These are phyloP conservation scores for Stegodyphus dumicola DNA, from an alignment of 1,140 invertebrate species.

Conservation along the genomic window DNA sequence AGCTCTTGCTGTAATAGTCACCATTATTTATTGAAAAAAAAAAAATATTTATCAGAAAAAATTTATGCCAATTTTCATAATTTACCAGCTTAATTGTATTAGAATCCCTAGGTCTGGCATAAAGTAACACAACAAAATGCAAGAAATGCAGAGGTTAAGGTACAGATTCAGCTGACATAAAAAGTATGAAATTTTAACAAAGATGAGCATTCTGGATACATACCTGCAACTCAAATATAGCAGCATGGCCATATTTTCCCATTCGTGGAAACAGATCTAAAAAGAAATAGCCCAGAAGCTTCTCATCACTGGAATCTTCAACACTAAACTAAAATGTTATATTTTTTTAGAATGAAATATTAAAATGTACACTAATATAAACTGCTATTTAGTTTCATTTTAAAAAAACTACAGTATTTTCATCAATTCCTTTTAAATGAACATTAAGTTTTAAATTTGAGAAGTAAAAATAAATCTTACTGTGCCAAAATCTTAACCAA, in stretches of 20 bases:
- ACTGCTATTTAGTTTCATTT: background rate
- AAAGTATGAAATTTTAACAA: no score
- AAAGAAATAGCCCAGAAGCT: conserved; percentile 72
- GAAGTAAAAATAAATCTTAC: background rate
- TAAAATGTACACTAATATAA: background rate
- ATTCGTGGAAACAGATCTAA: conserved; percentile 72
- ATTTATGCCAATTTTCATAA: no score
- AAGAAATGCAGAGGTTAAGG: no score
- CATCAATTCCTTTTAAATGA: background rate
- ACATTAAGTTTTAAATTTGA: background rate
- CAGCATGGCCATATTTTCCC: conserved; percentile 73
- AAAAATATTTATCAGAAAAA: no score
- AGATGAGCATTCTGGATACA: background rate
- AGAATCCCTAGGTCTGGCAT: no score
- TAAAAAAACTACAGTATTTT: background rate
- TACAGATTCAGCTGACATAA: no score
- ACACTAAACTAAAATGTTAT: conserved; percentile 68
- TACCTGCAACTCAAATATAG: conserved; percentile 70
- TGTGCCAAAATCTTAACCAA: background rate
- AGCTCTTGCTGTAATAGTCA: no score
- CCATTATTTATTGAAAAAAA: no score
- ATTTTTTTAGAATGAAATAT: background rate
- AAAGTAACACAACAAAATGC: no score
- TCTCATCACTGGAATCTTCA: conserved; percentile 66
- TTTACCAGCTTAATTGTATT: no score